Base-by-base conservation (phyloP, 1,140 invertebrate species). In the Thrips palmi region DNA sequence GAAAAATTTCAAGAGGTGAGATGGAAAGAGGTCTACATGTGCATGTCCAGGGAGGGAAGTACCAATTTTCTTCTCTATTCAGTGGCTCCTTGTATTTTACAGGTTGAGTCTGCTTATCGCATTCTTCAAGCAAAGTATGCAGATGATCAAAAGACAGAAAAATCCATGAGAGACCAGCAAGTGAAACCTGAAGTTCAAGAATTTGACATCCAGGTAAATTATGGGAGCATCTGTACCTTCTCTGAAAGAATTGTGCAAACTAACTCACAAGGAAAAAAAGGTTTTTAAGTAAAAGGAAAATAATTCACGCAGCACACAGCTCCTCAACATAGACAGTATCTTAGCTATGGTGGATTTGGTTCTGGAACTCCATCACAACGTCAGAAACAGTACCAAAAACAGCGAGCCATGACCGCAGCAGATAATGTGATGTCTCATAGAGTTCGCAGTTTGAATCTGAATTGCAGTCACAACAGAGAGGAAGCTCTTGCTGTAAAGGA, bases 301-400 rank as follows among this genome's bases (percentile, higher is more conserved):
- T 45, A 46, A 45, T 24, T 41, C 49, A 52, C 58, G 38, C 48
- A 80, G 68, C 81, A 88, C 49, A 86, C 77, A 41, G 79, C 78
- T 14, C 83, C 84, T 1, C 85, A 89, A 54, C 86, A 91, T 52
- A 65, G 86, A 20, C 83, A 86, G 49, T 89, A 83, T 52, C 59
- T 91, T 27, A 76, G 64, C 39, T 80, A 71, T 55, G 81, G 82
- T 46, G 79, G 79, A 15, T 54, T 78, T 8, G 84, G 84, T 1
- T 52, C 65, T 35, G 85, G 84, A 0, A 80, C 76, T 5, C 78
- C 74, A 1, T 71, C 62, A 34, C 76, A 85, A 56, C 57, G 84
- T 36, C 64, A 85, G 48, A 77, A 73, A 43, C 76, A 85, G 48
- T 79, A 76, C 55, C 56, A 65, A 10, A 70, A 76, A 50, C 59